A percentile compares a stretch with the other conserved stretches of the same genome.
These are phyloP conservation scores for Yponomeuta plumbellus DNA, from an alignment of 2,888 invertebrate species.

Conservation along the genomic window DNA sequence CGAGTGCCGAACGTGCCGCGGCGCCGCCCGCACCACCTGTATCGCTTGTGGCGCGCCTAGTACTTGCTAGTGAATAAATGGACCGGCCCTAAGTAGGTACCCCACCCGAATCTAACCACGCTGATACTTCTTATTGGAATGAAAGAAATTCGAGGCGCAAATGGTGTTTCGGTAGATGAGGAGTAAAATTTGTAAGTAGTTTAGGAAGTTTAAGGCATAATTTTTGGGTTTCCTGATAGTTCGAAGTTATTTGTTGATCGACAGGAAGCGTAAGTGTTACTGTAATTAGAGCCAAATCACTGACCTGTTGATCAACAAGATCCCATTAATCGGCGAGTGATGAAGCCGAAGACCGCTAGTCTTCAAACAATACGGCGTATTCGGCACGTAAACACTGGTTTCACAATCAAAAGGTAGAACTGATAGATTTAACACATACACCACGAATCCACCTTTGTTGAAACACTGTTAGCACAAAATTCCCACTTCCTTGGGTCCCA, in stretches of 20 bases:
- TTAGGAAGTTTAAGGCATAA: background rate
- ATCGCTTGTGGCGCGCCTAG: slow-evolving; percentile 11
- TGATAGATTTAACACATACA: slow-evolving; percentile 51
- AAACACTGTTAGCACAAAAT: slow-evolving; percentile 55
- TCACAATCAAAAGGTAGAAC: slow-evolving; percentile 65
- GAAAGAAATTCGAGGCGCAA: background rate
- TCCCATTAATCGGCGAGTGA: slow-evolving; percentile 67
- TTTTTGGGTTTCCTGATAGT: background rate
- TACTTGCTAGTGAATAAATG: slow-evolving; percentile 46
- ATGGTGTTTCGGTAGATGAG: background rate
- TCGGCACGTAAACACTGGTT: slow-evolving; percentile 68
- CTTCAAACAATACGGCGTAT: slow-evolving; percentile 48
- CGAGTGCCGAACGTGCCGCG: slow-evolving; percentile 24
- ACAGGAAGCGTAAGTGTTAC: background rate
- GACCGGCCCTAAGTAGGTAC: slow-evolving; percentile 46
- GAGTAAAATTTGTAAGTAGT: background rate
- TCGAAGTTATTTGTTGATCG: background rate
- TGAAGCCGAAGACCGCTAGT: slow-evolving; percentile 46
- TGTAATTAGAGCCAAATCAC: background rate
- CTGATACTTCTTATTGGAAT: background rate
- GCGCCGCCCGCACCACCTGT: slow-evolving; percentile 21
- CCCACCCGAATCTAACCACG: slow-evolving; percentile 32
- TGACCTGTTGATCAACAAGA: slow-evolving; percentile 53
- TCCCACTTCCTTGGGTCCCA: slow-evolving; percentile 41
- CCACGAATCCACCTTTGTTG: slow-evolving; percentile 61